Conservation (phyloP, 2,888 invertebrate genomes). For the Sarcophaga subvicina region DNA sequence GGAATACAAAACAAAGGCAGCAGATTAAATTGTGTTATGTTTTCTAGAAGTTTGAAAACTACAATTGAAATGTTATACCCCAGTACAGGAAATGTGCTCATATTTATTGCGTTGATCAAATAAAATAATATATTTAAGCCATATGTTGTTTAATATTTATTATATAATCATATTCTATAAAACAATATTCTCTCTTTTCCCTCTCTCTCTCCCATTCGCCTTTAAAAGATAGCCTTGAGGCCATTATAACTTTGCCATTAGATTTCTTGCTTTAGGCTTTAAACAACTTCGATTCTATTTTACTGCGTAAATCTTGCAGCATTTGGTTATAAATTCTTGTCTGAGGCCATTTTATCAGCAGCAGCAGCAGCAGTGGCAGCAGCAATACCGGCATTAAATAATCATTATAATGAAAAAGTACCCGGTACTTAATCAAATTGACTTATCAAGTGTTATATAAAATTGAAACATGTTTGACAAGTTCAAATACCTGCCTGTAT, state of each 20-base stretch:
- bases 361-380: no score
- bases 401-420: slow-evolving; percentile 1
- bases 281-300: neutral
- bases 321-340: slow-evolving; percentile 8
- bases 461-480: slow-evolving; percentile 57
- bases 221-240: neutral
- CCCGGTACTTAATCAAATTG: slow-evolving; percentile 46
- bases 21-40: slow-evolving; percentile 20
- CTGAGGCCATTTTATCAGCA: neutral
- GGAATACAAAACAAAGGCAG: neutral
- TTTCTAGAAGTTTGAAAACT: neutral
- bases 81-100: neutral
- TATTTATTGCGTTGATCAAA: neutral
- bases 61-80: slow-evolving; percentile 33
- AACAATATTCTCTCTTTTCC: no score
- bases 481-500: slow-evolving; percentile 45
- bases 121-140: neutral
- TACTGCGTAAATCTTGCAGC: neutral
- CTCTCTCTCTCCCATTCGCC: no score
- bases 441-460: slow-evolving; percentile 50
- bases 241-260: neutral
- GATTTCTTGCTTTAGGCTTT: neutral
- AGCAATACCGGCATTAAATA: slow-evolving; percentile 2
- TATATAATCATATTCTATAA: no score
- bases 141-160: neutral